Base-by-base conservation (phyloP, 2,113 vertebrate species). In the Oxyura jamaicensis region DNA sequence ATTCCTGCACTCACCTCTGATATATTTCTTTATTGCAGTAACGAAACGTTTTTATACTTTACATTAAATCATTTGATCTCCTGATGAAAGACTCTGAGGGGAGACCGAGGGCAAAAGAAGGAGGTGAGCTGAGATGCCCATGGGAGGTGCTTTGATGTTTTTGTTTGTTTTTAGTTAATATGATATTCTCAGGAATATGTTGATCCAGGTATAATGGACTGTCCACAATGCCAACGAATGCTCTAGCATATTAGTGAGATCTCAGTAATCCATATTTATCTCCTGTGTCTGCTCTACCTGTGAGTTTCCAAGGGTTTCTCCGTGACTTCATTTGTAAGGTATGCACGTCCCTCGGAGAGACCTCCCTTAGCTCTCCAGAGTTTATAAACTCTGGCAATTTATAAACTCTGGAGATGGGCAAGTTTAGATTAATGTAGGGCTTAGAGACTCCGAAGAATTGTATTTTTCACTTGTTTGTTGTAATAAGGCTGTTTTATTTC, bases 111-210 rank as follows among this genome's bases (percentile, higher is more conserved):
- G 66, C 88, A 73, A 69, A 85, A 67, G 77, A 96, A 91, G 53
- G 84, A 96, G 86, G 36, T 55, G 77, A 91, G 44, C 36, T 39
- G 62, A 69, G 80, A 29, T 50, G 35, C 36, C 58, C 69, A 16
- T 0, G 2, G 74, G 35, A 91, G 18, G 41, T 35, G 23, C 56
- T 71, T 41, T 69, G 75, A 65, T 77, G 87, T 39, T 52, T 91
- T n/a, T 93, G 73, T 91, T 96, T 91, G 90, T 3, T 82, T 92
- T 95, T 58, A 89, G 53, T 62, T 79, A 89, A 89, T 79, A 21
- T 19, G 22, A 53, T 89, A 48, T 66, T 87, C 77, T 80, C 53
- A 73, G 74, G 55, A 89, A 79, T 58, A 35, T 2, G 10, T 56
- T 94, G 81, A 94, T 91, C 71, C 62, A 46, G 71, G 36, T 66